Evolutionary conservation across 2,888 invertebrate species (phyloP).

Genomic region (Chymomyza procnemis): DNA sequence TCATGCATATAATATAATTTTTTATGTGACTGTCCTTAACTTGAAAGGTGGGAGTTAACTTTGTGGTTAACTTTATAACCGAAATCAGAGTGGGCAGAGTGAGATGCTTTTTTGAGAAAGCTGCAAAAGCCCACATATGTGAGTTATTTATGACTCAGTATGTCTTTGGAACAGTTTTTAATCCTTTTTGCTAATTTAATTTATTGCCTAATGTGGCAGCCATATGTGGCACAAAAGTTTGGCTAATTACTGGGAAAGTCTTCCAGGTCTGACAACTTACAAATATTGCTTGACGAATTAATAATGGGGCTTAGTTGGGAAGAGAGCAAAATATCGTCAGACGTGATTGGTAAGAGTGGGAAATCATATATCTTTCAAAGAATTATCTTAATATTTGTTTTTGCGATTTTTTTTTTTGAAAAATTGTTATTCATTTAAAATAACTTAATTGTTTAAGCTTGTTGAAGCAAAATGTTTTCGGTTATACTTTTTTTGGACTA

Average conservation of each 20-base stretch:
- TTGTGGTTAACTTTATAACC: constrained; percentile 6
- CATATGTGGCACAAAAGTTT: constrained; percentile 49
- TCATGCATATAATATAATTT: constrained; percentile 74
- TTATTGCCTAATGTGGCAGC: constrained; percentile 48
- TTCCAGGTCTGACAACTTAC: background rate
- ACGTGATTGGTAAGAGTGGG: too few species aligned
- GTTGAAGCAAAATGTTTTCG: too few species aligned
- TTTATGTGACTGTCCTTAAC: constrained; percentile 47
- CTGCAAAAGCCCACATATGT: background rate
- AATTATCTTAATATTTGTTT: too few species aligned
- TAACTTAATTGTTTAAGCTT: too few species aligned
- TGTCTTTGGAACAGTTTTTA: constrained; percentile 22
- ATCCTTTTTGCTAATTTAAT: constrained; percentile 49
- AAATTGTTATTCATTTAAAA: too few species aligned
- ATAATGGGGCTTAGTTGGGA: background rate
- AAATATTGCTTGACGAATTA: background rate
- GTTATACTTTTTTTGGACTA: too few species aligned
- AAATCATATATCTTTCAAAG: too few species aligned
- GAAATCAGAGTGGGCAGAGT: constrained; percentile 5
- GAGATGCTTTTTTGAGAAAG: background rate
- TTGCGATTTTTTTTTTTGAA: too few species aligned
- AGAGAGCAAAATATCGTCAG: background rate
- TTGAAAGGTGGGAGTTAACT: constrained; percentile 13
- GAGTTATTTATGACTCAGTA: background rate
- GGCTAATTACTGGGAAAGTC: constrained; percentile 39